Base-by-base conservation (phyloP, 1,140 invertebrate genomes). In the Drosophila athabasca region DNA sequence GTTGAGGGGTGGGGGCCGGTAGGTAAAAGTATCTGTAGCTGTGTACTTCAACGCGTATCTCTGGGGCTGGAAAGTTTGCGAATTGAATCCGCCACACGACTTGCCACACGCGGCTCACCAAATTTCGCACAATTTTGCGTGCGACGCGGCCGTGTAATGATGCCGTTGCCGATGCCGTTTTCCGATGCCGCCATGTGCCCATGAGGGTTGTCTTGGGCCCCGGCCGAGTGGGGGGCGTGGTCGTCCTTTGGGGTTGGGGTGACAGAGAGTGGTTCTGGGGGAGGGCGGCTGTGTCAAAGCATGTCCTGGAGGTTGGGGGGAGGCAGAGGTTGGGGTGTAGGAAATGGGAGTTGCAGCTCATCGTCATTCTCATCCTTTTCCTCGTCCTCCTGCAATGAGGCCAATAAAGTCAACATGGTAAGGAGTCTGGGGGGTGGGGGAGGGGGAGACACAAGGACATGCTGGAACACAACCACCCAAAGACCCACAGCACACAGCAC, bases 81-180 rank as follows among this genome's bases (percentile, higher is more conserved):
- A 90, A 90, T 90, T 90, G 89, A 90, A 90, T 90, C 74, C 84
- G 89, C 89, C 89, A 89, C 89, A 90, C 89, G 89, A 89, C 89
- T 85, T 84, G 79, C 88, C 89, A 85, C 88, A 89, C 89, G 89
- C 89, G 89, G 80, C 84, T 90, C 78, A 89, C 89, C 89, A 90
- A 84, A 90, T 84, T 88, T 88, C 84, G 83, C 83, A 88, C 83
- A 87, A 87, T 87, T 87, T 88, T 88, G 83, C 83, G 83, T 85
- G 82, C 74, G 83, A 87, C 79, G 82, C 83, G 82, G 82, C 82
- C 78, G 74, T 85, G 82, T 85, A 85, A 85, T 85, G 82, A 85
- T 87, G 82, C 70, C 24, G 24, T 5, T 24, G 24, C 24, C 24
- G 24, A 1, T 19, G 17, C 17, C 17, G 17, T 19, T 19, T 19